These are phyloP conservation scores for Cathartes aura DNA, from an alignment of 2,113 vertebrate species.

Conservation along the genomic window DNA sequence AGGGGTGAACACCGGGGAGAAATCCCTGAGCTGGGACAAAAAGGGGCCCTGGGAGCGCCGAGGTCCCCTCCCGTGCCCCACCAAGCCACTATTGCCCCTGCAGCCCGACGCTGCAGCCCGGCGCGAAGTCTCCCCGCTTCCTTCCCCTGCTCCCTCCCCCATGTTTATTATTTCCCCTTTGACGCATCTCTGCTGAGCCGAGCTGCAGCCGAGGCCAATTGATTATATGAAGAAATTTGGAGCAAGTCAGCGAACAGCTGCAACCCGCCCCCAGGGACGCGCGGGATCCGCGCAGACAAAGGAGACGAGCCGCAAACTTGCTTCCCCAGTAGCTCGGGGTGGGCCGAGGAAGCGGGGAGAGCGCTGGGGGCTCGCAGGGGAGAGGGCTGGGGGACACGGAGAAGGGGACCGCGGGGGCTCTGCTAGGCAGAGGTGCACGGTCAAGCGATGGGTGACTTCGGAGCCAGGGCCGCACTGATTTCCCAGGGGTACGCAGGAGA, in stretches of 20 bases:
- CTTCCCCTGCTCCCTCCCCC: not conserved
- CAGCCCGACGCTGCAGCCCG: accelerated
- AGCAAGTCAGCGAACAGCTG: slow-evolving; percentile 71
- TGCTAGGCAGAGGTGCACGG: accelerated
- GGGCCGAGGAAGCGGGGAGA: not conserved
- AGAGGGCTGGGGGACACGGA: not conserved
- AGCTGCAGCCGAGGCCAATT: slow-evolving; percentile 72
- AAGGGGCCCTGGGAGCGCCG: accelerated
- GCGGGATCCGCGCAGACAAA: not conserved
- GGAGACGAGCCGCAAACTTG: not conserved
- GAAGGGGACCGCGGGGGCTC: not conserved
- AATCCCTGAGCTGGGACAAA: not conserved
- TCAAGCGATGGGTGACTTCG: accelerated
- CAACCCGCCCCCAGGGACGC: slow-evolving; percentile 30
- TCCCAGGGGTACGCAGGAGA: not conserved
- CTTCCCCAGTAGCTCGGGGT: not conserved
- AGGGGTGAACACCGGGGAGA: accelerated
- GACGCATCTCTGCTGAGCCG: not conserved
- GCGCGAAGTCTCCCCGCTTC: not conserved
- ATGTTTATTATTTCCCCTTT: not conserved
- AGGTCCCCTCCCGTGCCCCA: not conserved
- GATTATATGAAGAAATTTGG: slow-evolving; percentile 78
- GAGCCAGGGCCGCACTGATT: accelerated
- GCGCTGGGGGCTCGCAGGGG: not conserved
- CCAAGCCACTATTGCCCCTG: not conserved